Evolutionary conservation across 2,888 invertebrate species (phyloP).

Genomic region (Nesidiocoris tenuis): DNA sequence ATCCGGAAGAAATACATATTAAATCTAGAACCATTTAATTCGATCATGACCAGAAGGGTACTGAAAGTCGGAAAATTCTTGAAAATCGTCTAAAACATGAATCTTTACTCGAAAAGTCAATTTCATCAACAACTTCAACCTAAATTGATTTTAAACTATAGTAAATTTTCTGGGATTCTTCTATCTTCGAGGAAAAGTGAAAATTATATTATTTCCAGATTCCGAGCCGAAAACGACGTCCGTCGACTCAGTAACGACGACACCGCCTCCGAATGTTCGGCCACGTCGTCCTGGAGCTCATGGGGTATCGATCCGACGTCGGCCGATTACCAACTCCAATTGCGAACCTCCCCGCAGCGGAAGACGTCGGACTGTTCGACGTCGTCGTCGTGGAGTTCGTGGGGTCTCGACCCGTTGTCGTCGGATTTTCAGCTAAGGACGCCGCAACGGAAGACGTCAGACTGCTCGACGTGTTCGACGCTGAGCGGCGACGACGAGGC

Average conservation of each 20-base stretch:
- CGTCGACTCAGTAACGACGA: slow-evolving; percentile 47
- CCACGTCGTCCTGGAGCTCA: slow-evolving; percentile 62
- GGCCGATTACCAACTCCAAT: slow-evolving; percentile 52
- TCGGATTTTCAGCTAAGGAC: slow-evolving; percentile 57
- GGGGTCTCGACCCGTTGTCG: slow-evolving; percentile 57
- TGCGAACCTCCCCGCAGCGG: background rate
- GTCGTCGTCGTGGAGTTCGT: slow-evolving; percentile 62
- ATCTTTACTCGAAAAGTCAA: too few species aligned
- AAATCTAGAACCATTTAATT: too few species aligned
- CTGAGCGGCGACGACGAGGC: slow-evolving; percentile 72
- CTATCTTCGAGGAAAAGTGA: too few species aligned
- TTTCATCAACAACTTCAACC: too few species aligned
- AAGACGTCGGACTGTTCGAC: slow-evolving; percentile 60
- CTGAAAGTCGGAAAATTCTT: too few species aligned
- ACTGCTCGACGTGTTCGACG: slow-evolving; percentile 74
- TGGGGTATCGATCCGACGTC: slow-evolving; percentile 58
- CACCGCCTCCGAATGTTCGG: slow-evolving; percentile 60
- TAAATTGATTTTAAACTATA: too few species aligned
- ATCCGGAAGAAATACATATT: too few species aligned
- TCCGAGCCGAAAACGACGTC: slow-evolving; percentile 53
- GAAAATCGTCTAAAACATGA: too few species aligned
- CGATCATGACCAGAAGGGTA: too few species aligned
- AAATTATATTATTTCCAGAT: too few species aligned
- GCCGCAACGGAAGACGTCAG: slow-evolving; percentile 65
- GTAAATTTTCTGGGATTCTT: too few species aligned